A percentile compares a stretch with the other conserved stretches of the same genome.
These are phyloP conservation scores for Kryptopterus vitreolus DNA, from an alignment of 2,797 vertebrate genomes.

Conservation along the genomic window DNA sequence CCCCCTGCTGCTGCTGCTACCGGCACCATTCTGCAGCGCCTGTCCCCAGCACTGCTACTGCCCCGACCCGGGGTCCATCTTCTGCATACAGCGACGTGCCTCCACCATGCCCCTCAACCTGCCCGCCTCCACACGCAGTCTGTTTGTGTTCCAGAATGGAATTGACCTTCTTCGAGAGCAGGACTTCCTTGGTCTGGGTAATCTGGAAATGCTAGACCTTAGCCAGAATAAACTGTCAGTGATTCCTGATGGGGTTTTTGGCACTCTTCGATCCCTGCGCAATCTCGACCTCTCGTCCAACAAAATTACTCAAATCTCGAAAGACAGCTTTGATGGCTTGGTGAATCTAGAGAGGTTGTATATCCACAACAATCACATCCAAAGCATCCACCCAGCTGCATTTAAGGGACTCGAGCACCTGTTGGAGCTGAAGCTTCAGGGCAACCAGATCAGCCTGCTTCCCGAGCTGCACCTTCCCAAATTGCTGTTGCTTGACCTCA, in stretches of 20 bases:
- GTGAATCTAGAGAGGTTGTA: slow-evolving; percentile 88
- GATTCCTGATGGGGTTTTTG: slow-evolving; percentile 84
- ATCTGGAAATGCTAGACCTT: slow-evolving; percentile 85
- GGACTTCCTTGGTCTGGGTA: slow-evolving; percentile 78
- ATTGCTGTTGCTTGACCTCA: slow-evolving; percentile 90
- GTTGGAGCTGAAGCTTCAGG: slow-evolving; percentile 91
- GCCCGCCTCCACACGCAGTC: slow-evolving; percentile 70
- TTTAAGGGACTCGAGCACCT: slow-evolving; percentile 83
- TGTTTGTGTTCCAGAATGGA: slow-evolving; percentile 88
- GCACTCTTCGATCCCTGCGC: slow-evolving; percentile 78
- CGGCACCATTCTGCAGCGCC: slow-evolving; percentile 54
- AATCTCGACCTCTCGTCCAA: slow-evolving; percentile 94
- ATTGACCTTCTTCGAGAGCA: slow-evolving; percentile 76
- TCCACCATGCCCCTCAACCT: slow-evolving; percentile 75
- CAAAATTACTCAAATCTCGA: slow-evolving; percentile 83
- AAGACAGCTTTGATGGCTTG: slow-evolving; percentile 87
- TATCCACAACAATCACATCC: slow-evolving; percentile 86
- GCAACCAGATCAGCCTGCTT: slow-evolving; percentile 79
- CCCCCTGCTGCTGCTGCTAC: slow-evolving; percentile 64
- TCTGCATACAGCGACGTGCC: slow-evolving; percentile 78
- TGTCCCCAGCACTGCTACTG: slow-evolving; percentile 85
- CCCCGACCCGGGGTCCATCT: slow-evolving; percentile 66
- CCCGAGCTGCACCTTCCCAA: slow-evolving; percentile 79
- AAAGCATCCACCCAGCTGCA: slow-evolving; percentile 83
- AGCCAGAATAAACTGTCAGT: slow-evolving; percentile 88